Base-by-base conservation (phyloP, 2,113 vertebrate species). In the Thamnaconus septentrionalis region DNA sequence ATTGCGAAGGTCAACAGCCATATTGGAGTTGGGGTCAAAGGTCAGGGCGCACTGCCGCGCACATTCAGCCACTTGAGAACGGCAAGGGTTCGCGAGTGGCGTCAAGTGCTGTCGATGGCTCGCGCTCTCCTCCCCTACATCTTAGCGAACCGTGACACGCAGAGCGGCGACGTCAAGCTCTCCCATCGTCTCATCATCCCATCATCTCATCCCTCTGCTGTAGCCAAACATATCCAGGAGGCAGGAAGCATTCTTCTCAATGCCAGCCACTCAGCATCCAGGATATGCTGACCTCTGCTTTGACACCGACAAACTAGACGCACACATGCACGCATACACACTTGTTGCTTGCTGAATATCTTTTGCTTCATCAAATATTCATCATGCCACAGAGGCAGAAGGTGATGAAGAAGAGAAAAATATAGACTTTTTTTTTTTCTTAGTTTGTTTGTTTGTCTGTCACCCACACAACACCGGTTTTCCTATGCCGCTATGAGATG, bases 311-410 rank as follows among this genome's bases (percentile, higher is more conserved):
- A 70, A 51, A 78, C 59, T 61, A 69, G 56, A 58, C 46, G 47
- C 44, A 48, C 55, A 70, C 60, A 74, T 51, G 41, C 39, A n/a
- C 41, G 58, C 11, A 47, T 44, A 77, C 47, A 51, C 56, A 51
- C 67, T 71, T 43, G 53, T 69, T 18, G 71, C 61, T 46, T 57
- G 66, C 56, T 69, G 56, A 74, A 63, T 66, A 77, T 82, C 74
- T 73, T 66, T 75, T 69, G 66, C 69, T 48, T 69, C 79, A 68
- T 85, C 73, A 77, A 82, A 80, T 9, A 56, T 70, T 59, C 41
- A 31, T 31, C 18, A 77, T 70, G 70, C 53, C 68, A 69, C 41
- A 50, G 55, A 69, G 69, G 65, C 60, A 18, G 61, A 76, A 71
- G 60, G 66, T 76, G 73, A 57, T 63, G 62, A 75, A 68, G 69